Evolutionary conservation across 1,140 invertebrate species (phyloP).

Genomic region (Lepidurus arcticus): DNA sequence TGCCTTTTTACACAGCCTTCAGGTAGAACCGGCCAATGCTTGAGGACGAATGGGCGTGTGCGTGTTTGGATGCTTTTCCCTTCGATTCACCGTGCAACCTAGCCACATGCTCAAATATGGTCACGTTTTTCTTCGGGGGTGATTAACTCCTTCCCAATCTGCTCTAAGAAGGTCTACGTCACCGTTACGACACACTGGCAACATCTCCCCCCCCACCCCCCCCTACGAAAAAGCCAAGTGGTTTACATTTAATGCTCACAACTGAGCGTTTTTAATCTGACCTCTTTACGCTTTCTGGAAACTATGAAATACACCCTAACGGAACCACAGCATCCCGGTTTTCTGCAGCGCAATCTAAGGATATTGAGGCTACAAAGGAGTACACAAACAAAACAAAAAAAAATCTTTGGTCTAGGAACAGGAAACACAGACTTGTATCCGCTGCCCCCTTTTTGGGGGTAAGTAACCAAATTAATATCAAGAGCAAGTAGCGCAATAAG

Average conservation of each 20-base stretch:
- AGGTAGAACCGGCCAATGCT: not conserved
- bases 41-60: slow-evolving; percentile 23
- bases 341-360: not conserved
- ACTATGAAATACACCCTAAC: not conserved
- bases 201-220: not conserved
- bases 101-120: slow-evolving; percentile 32
- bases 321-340: not conserved
- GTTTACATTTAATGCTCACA: not conserved
- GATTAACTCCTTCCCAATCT: slow-evolving; percentile 12
- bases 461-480: not conserved
- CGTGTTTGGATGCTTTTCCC: slow-evolving; percentile 4
- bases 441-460: not conserved
- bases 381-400: not conserved
- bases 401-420: not conserved
- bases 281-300: not conserved
- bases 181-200: not conserved
- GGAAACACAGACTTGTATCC: slow-evolving; percentile 6
- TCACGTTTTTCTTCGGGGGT: slow-evolving; percentile 24
- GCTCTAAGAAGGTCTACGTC: not conserved
- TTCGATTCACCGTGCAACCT: slow-evolving; percentile 10
- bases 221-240: not conserved
- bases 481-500: slow-evolving; percentile 1
- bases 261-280: not conserved
- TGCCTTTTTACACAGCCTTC: not conserved
- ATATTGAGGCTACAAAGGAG: not conserved